A percentile compares a stretch with the other conserved stretches of the same genome.
Evolutionary conservation across 2,113 vertebrate species (phyloP).

Genomic region (Nesogale talazaci): DNA sequence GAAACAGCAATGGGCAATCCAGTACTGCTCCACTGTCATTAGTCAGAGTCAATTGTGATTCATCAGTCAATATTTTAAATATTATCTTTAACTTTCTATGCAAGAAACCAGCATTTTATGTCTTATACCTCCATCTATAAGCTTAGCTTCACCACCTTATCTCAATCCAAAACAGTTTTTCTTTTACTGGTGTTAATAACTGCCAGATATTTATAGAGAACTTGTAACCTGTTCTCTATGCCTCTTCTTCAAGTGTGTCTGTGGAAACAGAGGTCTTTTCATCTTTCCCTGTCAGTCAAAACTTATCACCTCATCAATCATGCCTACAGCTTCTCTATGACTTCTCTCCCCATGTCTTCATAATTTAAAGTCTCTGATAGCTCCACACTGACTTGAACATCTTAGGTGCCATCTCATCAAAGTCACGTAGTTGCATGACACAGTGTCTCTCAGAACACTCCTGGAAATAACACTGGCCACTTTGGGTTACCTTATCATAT

Average conservation of each 20-base stretch:
- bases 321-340: constrained; percentile 46
- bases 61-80: constrained; percentile 12
- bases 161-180: not conserved
- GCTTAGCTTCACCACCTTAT: not conserved
- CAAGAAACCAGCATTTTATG: not conserved
- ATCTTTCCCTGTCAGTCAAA: constrained; percentile 59
- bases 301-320: constrained; percentile 61
- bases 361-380: constrained; percentile 30
- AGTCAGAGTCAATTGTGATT: not conserved
- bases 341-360: constrained; percentile 39
- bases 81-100: not conserved
- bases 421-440: constrained; percentile 65
- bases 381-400: not conserved
- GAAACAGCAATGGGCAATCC: not conserved
- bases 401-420: constrained; percentile 56
- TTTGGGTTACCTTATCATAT: constrained; percentile 68
- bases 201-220: constrained; percentile 67
- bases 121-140: constrained; percentile 37
- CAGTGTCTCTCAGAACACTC: constrained; percentile 66
- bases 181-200: constrained; percentile 23
- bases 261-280: constrained; percentile 50
- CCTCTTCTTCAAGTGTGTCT: constrained; percentile 44
- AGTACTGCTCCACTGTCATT: not conserved
- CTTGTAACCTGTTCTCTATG: constrained; percentile 34
- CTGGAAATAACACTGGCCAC: constrained; percentile 64